phyloP scores from a whole-genome alignment of 2,888 invertebrate genomes.

The Congeria kusceri region DNA sequence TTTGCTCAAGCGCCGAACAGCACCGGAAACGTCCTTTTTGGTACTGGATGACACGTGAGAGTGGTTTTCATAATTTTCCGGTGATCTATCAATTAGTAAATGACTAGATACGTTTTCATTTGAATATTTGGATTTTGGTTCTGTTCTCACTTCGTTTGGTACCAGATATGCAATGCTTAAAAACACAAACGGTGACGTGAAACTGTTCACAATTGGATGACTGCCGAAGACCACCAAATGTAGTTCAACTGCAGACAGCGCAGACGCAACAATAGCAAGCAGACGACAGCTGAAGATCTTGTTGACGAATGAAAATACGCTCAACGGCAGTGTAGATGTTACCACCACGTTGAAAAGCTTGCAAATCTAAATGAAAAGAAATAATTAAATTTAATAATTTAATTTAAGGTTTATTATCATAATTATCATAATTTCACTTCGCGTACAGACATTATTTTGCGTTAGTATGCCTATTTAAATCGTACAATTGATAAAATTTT shows the following conservation, averaged over 20 bases:
- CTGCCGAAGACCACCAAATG: slow-evolving; percentile 76
- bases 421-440: too few species aligned
- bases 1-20: not conserved
- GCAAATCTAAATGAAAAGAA: slow-evolving; percentile 62
- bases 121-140: not conserved
- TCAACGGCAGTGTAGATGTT: slow-evolving; percentile 70
- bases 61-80: not conserved
- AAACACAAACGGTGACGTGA: slow-evolving; percentile 73
- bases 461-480: too few species aligned
- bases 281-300: slow-evolving; percentile 67
- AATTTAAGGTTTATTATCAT: too few species aligned
- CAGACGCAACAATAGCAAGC: slow-evolving; percentile 66
- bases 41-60: not conserved
- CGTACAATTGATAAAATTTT: too few species aligned
- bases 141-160: slow-evolving; percentile 1
- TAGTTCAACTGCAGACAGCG: slow-evolving; percentile 67
- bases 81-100: not conserved
- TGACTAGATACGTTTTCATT: not conserved
- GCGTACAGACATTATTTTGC: too few species aligned
- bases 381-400: not conserved
- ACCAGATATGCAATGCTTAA: slow-evolving; percentile 40
- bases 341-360: slow-evolving; percentile 67
- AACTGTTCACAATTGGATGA: slow-evolving; percentile 78
- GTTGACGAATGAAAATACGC: slow-evolving; percentile 67
- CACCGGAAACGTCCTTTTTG: not conserved